Evolutionary conservation across 1,140 invertebrate genomes (phyloP).

Genomic region (Heliconius himera): DNA sequence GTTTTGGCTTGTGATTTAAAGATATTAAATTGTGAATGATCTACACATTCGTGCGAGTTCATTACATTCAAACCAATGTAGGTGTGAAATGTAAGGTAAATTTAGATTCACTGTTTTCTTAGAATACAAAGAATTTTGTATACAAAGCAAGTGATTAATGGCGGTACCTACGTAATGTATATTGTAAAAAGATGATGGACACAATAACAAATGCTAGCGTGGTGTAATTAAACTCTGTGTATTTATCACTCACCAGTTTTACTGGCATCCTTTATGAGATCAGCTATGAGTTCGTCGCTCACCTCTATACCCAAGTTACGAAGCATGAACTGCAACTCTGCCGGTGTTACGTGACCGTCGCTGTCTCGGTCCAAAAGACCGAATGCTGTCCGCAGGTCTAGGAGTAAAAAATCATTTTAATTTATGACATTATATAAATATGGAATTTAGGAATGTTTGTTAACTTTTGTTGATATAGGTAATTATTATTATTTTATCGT

Average conservation of each 20-base stretch:
- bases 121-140: conserved; percentile 3
- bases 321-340: conserved; percentile 89
- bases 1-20: conserved; percentile 46
- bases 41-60: conserved; percentile 9
- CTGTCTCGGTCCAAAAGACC: conserved; percentile 87
- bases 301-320: conserved; percentile 88
- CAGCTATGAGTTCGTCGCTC: conserved; percentile 85
- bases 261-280: conserved; percentile 87
- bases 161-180: neutral
- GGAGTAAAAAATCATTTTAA: neutral
- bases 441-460: neutral
- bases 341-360: conserved; percentile 87
- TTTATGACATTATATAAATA: neutral
- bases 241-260: conserved; percentile 77
- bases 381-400: conserved; percentile 89
- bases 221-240: neutral
- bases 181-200: neutral
- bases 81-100: neutral
- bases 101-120: conserved; percentile 21
- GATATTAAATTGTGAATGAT: conserved; percentile 31
- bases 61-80: conserved; percentile 15
- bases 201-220: neutral
- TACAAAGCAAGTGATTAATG: conserved; percentile 1
- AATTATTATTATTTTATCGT: too few relatives aligned
- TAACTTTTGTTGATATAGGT: too few relatives aligned